Percentiles rank a stretch among this genome's conserved stretches.
Evolutionary conservation across 2,797 vertebrate species (phyloP).

Genomic region (Glyptemys insculpta): DNA sequence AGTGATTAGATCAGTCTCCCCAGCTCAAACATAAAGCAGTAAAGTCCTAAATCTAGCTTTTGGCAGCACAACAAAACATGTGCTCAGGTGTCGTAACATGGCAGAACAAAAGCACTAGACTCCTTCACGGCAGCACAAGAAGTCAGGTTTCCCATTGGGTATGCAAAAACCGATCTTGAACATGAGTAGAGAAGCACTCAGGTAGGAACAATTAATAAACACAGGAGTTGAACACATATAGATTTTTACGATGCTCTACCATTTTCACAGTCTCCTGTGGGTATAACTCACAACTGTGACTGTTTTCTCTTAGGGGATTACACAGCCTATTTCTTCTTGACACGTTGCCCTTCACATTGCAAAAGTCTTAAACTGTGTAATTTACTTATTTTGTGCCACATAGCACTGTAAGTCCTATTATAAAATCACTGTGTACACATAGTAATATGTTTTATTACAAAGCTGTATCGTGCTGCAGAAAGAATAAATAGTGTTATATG

Average conservation of each 20-base stretch:
- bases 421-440: neutral
- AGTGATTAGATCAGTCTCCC: neutral
- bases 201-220: fast-evolving
- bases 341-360: neutral
- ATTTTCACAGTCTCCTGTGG: fast-evolving
- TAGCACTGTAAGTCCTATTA: neutral
- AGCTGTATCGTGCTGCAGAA: neutral
- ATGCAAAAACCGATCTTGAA: neutral
- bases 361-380: neutral
- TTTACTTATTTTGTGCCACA: neutral
- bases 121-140: fast-evolving
- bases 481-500: neutral
- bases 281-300: neutral
- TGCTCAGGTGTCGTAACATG: neutral
- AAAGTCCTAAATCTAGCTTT: neutral
- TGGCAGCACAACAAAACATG: neutral
- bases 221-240: neutral
- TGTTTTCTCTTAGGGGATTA: neutral
- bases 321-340: neutral
- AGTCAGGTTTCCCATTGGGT: fast-evolving
- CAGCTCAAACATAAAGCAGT: neutral
- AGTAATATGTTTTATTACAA: neutral
- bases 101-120: neutral
- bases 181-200: fast-evolving
- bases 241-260: neutral